These are phyloP conservation scores for Bembecia ichneumoniformis DNA, from an alignment of 2,888 invertebrate genomes.

Conservation along the genomic window DNA sequence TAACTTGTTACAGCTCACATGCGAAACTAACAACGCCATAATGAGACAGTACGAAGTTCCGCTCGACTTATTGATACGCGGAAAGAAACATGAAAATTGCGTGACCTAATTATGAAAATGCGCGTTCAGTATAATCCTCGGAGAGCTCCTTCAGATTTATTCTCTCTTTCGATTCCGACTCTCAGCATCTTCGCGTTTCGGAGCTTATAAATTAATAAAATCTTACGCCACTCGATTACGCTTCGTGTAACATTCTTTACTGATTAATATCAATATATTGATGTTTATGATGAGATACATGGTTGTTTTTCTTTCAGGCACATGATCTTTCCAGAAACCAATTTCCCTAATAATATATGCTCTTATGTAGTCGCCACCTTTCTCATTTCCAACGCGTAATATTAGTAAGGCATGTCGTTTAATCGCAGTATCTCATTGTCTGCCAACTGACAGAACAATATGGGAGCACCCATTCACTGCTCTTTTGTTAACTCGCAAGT, in stretches of 20 bases:
- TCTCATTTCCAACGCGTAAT: conserved; percentile 29
- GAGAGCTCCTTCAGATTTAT: not conserved
- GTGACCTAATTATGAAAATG: not conserved
- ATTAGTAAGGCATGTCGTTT: conserved; percentile 36
- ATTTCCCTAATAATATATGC: too few relatives aligned
- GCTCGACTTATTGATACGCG: not conserved
- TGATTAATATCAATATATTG: too few relatives aligned
- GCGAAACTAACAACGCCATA: not conserved
- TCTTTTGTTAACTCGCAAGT: conserved; percentile 31
- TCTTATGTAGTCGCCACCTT: not conserved
- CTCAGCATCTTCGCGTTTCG: too few relatives aligned
- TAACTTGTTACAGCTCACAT: not conserved
- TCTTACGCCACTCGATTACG: not conserved
- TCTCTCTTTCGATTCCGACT: not conserved
- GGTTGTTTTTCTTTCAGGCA: too few relatives aligned
- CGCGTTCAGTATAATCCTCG: not conserved
- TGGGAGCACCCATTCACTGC: conserved; percentile 34
- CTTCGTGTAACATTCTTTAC: not conserved
- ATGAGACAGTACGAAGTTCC: not conserved
- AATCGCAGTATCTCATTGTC: conserved; percentile 54
- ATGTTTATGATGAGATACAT: too few relatives aligned
- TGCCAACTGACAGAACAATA: conserved; percentile 50
- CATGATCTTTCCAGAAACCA: too few relatives aligned
- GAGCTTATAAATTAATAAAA: too few relatives aligned
- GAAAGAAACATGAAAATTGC: not conserved